Evolutionary conservation across 2,888 invertebrate species (phyloP), one percentile per base, ranked within the genome.

Genomic region (Congeria kusceri): DNA sequence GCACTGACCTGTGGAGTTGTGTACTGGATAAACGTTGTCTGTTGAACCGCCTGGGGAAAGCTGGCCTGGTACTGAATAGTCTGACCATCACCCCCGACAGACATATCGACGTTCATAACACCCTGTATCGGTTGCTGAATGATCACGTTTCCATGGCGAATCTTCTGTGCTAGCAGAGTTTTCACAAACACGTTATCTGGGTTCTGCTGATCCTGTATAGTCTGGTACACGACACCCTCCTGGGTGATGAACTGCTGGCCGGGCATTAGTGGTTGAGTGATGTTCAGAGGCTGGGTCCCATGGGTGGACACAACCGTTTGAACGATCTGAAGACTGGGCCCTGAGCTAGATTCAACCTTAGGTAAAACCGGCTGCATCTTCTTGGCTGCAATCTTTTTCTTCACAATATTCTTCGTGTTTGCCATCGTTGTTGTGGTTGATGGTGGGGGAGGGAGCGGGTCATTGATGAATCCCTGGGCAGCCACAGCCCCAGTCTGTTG

Each of bases 111-210:
- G 69, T 61, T 78, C 32, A 82, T 57, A 25, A 82, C 68, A 29
- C 78, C 77, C 18, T 64, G 76, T 32, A 77, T 61, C 23, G 82
- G 82, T 63, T 82, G 82, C 39, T 76, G 77, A 23, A 82, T 78
- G 20, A 82, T 82, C 11, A 78, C 76, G 67, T 79, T 79, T 5
- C 80, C 84, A 69, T 80, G 74, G 23, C 82, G 68, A 23, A 93
- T 85, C 96, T 98, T 98, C 94, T 97, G 97, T 89, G 98, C 98
- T 94, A 98, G 95, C 87, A 98, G 95, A 94, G 97, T 98, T 94
- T 98, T 98, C 93, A 98, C 98, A 89, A 98, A 98, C 88, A 98
- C 95, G 67, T 97, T 86, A 49, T 92, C 90, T n/a, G 86, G 59
- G 61, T 85, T 80, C 65, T 83, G 81, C 62, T 76, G 59, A 69